Conservation (phyloP, 2,113 vertebrate genomes). For the Eolophus roseicapilla region DNA sequence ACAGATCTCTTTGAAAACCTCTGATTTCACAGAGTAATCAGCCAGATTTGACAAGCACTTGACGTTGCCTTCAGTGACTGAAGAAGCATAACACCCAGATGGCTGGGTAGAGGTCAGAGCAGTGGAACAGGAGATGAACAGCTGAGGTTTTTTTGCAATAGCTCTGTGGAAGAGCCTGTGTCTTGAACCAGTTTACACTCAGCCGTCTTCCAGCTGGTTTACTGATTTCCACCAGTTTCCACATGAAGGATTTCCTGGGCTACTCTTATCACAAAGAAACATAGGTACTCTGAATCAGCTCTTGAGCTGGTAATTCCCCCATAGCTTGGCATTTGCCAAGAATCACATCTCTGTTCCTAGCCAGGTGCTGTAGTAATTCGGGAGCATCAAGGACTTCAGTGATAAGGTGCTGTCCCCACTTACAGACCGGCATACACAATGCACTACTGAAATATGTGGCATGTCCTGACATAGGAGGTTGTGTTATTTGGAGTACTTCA, state of each 20-base stretch:
- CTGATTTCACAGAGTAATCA: not conserved
- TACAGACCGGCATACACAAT: not conserved
- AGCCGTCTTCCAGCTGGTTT: not conserved
- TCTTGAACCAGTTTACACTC: not conserved
- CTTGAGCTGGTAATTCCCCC: not conserved
- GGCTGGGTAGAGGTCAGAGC: not conserved
- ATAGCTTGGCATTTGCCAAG: not conserved
- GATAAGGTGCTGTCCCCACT: not conserved
- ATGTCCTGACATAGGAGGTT: not conserved
- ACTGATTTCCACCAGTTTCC: not conserved
- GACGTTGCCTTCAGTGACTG: not conserved
- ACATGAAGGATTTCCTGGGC: not conserved
- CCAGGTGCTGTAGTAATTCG: not conserved
- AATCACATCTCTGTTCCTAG: not conserved
- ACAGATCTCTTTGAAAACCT: not conserved
- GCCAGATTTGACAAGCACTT: not conserved
- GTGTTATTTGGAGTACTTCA: not conserved
- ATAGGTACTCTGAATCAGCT: not conserved
- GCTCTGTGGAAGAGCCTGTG: not conserved
- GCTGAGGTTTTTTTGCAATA: not conserved
- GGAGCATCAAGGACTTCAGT: not conserved
- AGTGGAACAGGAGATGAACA: not conserved
- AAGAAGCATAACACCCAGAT: not conserved
- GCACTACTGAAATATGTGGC: not conserved
- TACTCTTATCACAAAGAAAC: not conserved